Conservation (phyloP, 1,140 invertebrate genomes). For the Drosophila biarmipes region DNA sequence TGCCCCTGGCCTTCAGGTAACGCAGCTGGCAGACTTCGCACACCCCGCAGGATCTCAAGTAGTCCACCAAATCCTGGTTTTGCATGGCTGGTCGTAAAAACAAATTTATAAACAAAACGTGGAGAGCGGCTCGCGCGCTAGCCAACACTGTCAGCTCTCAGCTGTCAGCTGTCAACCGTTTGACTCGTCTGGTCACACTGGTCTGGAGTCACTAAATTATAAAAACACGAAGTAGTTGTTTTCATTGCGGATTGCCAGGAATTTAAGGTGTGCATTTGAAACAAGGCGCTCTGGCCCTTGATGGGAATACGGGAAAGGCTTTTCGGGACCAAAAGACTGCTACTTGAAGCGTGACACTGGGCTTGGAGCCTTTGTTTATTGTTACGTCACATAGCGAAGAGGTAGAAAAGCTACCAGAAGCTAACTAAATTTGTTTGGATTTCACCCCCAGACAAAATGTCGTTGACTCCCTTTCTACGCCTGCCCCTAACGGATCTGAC, state of each 20-base stretch:
- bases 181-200: conserved; percentile 11
- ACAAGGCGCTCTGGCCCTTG: too few relatives aligned
- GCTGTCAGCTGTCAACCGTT: conserved; percentile 6
- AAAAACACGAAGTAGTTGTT: conserved; percentile 43
- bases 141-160: conserved; percentile 22
- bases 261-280: conserved; percentile 42
- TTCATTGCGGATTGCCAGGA: conserved; percentile 35
- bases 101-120: conserved; percentile 64
- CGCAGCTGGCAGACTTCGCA: conserved; percentile 86
- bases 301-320: background rate
- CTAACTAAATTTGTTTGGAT: background rate
- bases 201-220: background rate
- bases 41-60: conserved; percentile 84
- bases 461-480: conserved; percentile 87
- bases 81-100: conserved; percentile 52
- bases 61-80: conserved; percentile 83
- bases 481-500: conserved; percentile 89
- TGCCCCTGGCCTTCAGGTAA: conserved; percentile 84
- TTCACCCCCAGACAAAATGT: conserved; percentile 69
- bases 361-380: conserved; percentile 43
- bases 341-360: background rate
- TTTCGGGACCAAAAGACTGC: background rate
- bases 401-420: background rate
- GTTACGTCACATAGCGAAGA: conserved; percentile 68
- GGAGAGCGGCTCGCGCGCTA: conserved; percentile 15